phyloP scores from a whole-genome alignment of 2,113 vertebrate species.

The Rhinoderma darwinii region DNA sequence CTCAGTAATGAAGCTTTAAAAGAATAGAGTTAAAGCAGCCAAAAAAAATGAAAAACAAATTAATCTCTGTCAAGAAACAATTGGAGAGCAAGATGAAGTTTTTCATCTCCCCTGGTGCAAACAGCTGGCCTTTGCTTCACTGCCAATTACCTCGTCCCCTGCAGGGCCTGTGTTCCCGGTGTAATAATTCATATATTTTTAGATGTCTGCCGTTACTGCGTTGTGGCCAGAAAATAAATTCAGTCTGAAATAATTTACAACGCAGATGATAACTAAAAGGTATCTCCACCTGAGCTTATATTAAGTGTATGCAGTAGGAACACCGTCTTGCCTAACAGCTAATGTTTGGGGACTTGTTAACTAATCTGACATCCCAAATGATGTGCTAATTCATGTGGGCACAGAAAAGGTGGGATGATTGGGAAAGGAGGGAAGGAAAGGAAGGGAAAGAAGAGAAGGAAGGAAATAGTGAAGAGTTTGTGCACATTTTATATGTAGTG shows the following conservation, averaged over 20 bases:
- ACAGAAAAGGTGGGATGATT: too few species aligned
- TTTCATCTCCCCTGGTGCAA: slow-evolving; percentile 34
- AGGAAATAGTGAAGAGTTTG: too few species aligned
- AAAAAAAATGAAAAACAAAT: background rate
- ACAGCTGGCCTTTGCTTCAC: slow-evolving; percentile 39
- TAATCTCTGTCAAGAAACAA: slow-evolving; percentile 22
- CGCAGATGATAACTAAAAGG: background rate
- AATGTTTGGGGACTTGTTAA: background rate
- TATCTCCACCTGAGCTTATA: background rate
- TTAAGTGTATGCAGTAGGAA: background rate
- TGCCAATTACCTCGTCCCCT: slow-evolving; percentile 53
- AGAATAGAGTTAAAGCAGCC: background rate
- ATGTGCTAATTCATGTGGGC: background rate
- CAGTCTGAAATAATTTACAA: background rate
- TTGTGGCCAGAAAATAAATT: slow-evolving; percentile 21
- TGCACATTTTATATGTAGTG: too few species aligned
- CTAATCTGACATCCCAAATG: background rate
- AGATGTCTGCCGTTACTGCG: slow-evolving; percentile 1
- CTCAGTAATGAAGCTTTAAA: background rate
- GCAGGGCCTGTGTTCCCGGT: slow-evolving; percentile 34
- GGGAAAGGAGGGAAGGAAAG: too few species aligned
- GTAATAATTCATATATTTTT: slow-evolving; percentile 56
- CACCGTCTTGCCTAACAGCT: background rate
- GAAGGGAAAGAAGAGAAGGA: too few species aligned
- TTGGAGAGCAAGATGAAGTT: slow-evolving; percentile 26